These are phyloP conservation scores for Cichladusa arquata DNA, from an alignment of 2,113 vertebrate genomes.

Conservation along the genomic window DNA sequence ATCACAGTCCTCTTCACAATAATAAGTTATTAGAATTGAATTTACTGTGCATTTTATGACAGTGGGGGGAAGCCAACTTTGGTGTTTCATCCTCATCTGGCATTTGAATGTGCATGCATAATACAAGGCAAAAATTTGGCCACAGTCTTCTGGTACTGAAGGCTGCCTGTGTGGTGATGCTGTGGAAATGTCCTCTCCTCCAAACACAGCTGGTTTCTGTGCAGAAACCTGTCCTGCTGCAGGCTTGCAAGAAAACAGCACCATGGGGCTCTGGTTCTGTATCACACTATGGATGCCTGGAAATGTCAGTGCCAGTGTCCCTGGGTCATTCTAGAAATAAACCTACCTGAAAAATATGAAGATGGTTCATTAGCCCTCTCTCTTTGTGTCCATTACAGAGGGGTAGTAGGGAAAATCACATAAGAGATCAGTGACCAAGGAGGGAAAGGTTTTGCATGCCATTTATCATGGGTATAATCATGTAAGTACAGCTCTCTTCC, in stretches of 20 bases:
- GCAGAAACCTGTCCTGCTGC: fast-evolving
- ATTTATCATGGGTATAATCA: background rate
- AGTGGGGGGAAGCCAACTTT: background rate
- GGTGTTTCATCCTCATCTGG: background rate
- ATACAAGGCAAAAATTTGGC: background rate
- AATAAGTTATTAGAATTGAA: constrained; percentile 1
- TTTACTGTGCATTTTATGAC: background rate
- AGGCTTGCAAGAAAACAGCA: background rate
- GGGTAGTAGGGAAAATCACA: background rate
- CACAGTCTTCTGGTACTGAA: background rate
- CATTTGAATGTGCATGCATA: background rate
- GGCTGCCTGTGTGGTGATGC: background rate
- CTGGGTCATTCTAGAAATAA: background rate
- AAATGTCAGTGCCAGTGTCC: fast-evolving
- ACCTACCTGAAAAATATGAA: background rate
- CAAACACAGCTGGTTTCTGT: background rate
- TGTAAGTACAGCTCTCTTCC: fast-evolving
- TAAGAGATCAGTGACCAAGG: background rate
- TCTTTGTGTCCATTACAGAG: background rate
- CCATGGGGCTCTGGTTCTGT: fast-evolving
- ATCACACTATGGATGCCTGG: background rate
- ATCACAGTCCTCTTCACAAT: background rate
- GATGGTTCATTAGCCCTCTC: background rate
- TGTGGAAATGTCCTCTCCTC: background rate
- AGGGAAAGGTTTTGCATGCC: background rate